These are phyloP conservation scores for Mesorhabditis spiculigera DNA, from an alignment of 2,888 invertebrate species.

Conservation along the genomic window DNA sequence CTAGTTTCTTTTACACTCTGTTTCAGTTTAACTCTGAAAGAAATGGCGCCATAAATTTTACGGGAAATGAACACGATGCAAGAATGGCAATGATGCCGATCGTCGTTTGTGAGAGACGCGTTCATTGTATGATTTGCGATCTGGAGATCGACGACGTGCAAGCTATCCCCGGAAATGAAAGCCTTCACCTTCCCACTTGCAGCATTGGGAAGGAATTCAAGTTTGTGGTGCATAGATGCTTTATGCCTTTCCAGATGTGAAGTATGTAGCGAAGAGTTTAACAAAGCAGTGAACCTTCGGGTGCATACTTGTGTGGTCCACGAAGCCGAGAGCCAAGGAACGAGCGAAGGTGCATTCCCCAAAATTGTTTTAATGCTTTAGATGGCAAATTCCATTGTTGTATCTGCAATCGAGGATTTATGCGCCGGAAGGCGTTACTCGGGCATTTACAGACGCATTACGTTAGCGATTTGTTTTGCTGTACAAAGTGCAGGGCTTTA, in stretches of 20 bases:
- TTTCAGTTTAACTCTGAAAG: too few species aligned
- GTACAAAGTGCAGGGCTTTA: slow-evolving; percentile 1
- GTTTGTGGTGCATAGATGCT: neutral
- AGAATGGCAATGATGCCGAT: neutral
- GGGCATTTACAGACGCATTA: neutral
- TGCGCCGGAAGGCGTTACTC: neutral
- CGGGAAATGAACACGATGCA: neutral
- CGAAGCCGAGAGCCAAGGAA: neutral
- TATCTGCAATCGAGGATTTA: slow-evolving; percentile 2
- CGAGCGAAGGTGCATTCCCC: neutral
- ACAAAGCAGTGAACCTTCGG: slow-evolving; percentile 4
- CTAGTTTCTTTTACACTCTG: too few species aligned
- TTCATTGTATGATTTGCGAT: neutral
- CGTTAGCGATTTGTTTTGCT: neutral
- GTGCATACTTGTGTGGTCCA: neutral
- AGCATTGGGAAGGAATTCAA: neutral
- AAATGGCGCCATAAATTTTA: too few species aligned
- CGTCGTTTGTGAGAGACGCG: neutral
- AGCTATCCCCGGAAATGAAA: neutral
- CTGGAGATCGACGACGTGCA: neutral
- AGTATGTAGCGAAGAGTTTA: neutral
- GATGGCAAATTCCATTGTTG: neutral
- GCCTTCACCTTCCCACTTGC: neutral
- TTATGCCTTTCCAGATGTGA: neutral
- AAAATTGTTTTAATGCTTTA: neutral